Base-by-base conservation (phyloP, 2,797 vertebrate species). In the Enteromius trimaculatus region DNA sequence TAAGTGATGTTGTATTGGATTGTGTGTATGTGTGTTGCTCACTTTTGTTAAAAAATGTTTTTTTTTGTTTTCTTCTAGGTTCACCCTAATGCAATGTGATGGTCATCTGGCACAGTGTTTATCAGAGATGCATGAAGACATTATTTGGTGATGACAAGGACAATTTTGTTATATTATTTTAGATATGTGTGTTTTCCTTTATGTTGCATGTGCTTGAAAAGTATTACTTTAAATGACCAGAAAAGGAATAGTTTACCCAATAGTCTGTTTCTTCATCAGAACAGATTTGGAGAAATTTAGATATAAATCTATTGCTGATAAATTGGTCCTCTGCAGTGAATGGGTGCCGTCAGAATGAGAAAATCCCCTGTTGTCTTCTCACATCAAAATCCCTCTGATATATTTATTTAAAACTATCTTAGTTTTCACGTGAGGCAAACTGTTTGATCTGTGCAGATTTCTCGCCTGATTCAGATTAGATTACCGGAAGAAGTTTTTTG, bases 101-200 rank as follows among this genome's bases (percentile, higher is more conserved):
- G 77, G 92, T 77, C 97, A 98, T 90, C 95, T 99, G 3, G 96
- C 97, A 19, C 94, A 94, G 90, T 98, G 97, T 92, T 90, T 99
- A 92, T 96, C 96, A 0, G 96, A 96, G 82, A 96, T 96, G 31
- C 91, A 94, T 0, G 93, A 94, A 10, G 97, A 98, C n/a, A 49
- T 97, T 66, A 81, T 66, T 39, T 98, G 97, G 97, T 98, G 92
- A 96, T 47, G 39, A 26, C 6, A 26, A 58, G 39, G 16, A 16
- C 44, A 11, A 23, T 31, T 6, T 0, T 16, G 13, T 60, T 58
- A n/a, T 23, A 23, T 77, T 60, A 21, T 64, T 64, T 68, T 79
- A 29, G 39, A 53, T 62, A 3, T 17, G 3, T 8, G 44, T 47
- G 9, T 23, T 39, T 23, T 71, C 34, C 16, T 78, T 66, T 51